Evolutionary conservation across 2,797 vertebrate species (phyloP), one percentile per base, ranked within the genome.

Genomic region (Chiloscyllium punctatum): DNA sequence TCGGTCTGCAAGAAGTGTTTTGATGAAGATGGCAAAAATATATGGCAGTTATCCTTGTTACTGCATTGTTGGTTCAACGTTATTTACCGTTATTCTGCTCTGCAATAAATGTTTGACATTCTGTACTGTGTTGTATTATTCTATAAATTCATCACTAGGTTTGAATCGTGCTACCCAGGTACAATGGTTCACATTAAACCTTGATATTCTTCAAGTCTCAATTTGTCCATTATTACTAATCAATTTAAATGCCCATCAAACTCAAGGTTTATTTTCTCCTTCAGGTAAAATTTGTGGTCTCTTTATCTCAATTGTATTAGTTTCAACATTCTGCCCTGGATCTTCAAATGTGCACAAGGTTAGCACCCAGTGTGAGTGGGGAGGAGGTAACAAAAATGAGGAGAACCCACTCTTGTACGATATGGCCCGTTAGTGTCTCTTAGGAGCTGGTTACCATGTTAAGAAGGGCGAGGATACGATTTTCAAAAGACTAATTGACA

Each of bases 51-150:
- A 99, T 98, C 98, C 98, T 98, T 99, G 98, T 99, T 99, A 98
- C 98, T 98, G 98, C 98, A 99, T 98, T 98, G 98, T 98, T 97
- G 98, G 97, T 97, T 98, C 97, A 97, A 98, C 97, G 95, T 97
- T 98, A 98, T 98, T 98, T 99, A 98, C 98, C 99, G 98, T 98
- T 99, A 99, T 98, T 98, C 98, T 98, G 99, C 98, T 99, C 98
- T 99, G 99, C 99, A 99, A 99, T 99, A 99, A 99, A 99, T 99
- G 98, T 99, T 99, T 99, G 98, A 98, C 99, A 98, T 98, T 98
- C 96, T 97, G 96, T 96, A 96, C 96, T 97, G 97, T 97, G 97
- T 97, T 97, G 97, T 97, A 97, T 66, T 95, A 95, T 95, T 95
- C 69, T 77, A 69, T 86, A 33, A 77, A 74, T 53, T 95, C 71